Percentiles rank a stretch among this genome's conserved stretches.
Conservation (phyloP, 2,797 vertebrate genomes). For the Anomalospiza imberbis region DNA sequence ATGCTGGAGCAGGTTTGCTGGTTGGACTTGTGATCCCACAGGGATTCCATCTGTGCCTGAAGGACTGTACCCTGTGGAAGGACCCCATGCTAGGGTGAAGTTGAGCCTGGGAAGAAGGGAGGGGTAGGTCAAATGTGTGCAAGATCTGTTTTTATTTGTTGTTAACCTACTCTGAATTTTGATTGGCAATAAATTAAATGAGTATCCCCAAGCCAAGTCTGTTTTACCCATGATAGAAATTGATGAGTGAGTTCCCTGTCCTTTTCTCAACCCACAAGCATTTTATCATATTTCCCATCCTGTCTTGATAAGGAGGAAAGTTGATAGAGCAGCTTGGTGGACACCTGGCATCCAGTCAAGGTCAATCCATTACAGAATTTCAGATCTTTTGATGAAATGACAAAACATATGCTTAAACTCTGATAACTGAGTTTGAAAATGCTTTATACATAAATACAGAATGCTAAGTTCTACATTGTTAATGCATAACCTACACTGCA, state of each 20-base stretch:
- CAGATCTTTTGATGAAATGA: background rate
- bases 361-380: background rate
- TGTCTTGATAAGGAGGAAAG: background rate
- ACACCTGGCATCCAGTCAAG: background rate
- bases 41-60: background rate
- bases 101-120: rapidly evolving
- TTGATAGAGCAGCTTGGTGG: background rate
- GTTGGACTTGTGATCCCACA: background rate
- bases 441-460: background rate
- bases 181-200: background rate
- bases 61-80: background rate
- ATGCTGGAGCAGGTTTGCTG: rapidly evolving
- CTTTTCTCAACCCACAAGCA: background rate
- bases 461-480: background rate
- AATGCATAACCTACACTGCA: background rate
- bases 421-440: background rate
- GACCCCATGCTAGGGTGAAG: background rate
- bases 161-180: background rate
- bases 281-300: background rate
- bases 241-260: background rate
- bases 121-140: rapidly evolving
- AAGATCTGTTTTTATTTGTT: background rate
- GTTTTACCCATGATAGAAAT: background rate
- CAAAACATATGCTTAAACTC: background rate
- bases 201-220: background rate